Evolutionary conservation across 2,113 vertebrate species (phyloP).

Genomic region (Holacanthus passer): DNA sequence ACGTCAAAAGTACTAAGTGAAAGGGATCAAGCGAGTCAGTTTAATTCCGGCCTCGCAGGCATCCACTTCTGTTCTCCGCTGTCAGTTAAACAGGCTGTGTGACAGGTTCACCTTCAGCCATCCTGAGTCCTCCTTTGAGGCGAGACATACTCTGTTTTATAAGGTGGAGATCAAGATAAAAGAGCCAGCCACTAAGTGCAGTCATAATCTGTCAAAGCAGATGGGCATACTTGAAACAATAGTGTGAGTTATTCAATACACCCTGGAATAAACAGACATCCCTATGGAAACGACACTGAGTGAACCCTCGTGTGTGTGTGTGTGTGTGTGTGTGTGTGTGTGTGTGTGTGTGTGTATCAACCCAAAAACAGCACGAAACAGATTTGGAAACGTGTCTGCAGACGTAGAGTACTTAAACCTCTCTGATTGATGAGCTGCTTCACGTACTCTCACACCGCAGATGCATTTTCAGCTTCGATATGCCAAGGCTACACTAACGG

Average conservation of each 20-base stretch:
- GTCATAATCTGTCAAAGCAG: constrained; percentile 51
- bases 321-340: constrained; percentile 30
- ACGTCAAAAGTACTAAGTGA: constrained; percentile 19
- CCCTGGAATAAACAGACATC: constrained; percentile 54
- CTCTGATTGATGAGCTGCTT: constrained; percentile 48
- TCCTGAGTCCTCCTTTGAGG: constrained; percentile 20
- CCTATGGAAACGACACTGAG: constrained; percentile 62
- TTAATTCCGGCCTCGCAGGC: constrained; percentile 17
- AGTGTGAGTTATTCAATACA: constrained; percentile 62
- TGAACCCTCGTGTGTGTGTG: constrained; percentile 38
- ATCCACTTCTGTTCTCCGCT: constrained; percentile 22
- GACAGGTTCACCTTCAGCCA: constrained; percentile 39
- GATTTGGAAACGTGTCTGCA: constrained; percentile 53
- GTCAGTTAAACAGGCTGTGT: constrained; percentile 33
- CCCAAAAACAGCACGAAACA: constrained; percentile 45
- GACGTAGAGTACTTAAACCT: constrained; percentile 31
- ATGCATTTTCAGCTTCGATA: constrained; percentile 9
- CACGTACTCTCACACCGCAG: constrained; percentile 39
- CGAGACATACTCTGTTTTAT: constrained; percentile 27
- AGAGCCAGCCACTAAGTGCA: constrained; percentile 30
- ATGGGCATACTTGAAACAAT: constrained; percentile 53
- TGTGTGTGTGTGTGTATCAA: constrained; percentile 39
- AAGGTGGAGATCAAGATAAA: constrained; percentile 43
- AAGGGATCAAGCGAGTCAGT: constrained; percentile 3
- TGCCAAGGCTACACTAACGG: background rate